These are phyloP conservation scores for Anguilla megastoma DNA, from an alignment of 2,797 vertebrate species.

Conservation along the genomic window DNA sequence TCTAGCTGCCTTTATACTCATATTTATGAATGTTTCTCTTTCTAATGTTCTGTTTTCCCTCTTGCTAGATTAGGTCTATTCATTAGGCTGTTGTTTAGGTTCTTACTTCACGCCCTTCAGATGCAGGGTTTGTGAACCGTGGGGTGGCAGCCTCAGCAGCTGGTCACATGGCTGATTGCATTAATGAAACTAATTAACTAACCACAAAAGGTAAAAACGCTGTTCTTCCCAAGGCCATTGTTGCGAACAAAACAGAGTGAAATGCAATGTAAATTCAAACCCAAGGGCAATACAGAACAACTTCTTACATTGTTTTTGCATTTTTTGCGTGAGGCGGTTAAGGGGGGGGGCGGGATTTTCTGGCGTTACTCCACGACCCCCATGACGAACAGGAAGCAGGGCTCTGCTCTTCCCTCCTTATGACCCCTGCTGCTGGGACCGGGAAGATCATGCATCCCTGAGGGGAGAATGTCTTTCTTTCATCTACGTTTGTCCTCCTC, in stretches of 20 bases:
- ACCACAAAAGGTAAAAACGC: neutral
- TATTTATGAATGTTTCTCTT: neutral
- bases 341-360: neutral
- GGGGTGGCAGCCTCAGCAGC: neutral
- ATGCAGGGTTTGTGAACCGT: neutral
- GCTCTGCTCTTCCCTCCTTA: neutral
- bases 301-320: neutral
- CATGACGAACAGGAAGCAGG: neutral
- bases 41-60: neutral
- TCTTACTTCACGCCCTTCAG: neutral
- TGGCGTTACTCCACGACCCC: neutral
- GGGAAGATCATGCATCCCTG: neutral
- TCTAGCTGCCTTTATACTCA: neutral
- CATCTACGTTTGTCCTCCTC: neutral
- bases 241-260: neutral
- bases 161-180: neutral
- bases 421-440: neutral
- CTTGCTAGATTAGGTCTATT: neutral
- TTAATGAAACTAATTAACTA: neutral
- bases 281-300: neutral
- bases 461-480: neutral
- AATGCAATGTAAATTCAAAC: neutral
- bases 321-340: neutral
- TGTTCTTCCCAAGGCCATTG: neutral
- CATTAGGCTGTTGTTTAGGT: neutral